Evolutionary conservation across 2,797 vertebrate species (phyloP).

Genomic region (Cyclopterus lumpus): DNA sequence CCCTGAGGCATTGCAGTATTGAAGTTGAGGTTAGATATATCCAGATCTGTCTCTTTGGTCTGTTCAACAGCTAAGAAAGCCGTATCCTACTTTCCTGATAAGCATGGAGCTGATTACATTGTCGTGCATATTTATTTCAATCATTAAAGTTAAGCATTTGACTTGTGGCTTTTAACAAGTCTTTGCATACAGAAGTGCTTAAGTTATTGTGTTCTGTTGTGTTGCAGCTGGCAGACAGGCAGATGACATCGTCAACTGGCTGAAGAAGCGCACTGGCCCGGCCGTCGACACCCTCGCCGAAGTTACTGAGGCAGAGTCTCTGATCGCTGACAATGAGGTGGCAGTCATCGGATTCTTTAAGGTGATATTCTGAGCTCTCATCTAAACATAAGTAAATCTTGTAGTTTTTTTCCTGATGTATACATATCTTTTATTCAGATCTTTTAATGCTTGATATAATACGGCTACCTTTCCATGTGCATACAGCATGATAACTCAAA

Average conservation of each 20-base stretch:
- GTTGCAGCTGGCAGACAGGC: constrained; percentile 93
- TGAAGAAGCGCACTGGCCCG: constrained; percentile 96
- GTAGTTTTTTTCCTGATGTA: background rate
- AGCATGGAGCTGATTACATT: background rate
- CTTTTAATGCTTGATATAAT: background rate
- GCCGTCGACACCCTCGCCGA: constrained; percentile 85
- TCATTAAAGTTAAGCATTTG: background rate
- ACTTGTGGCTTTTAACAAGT: background rate
- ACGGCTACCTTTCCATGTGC: background rate
- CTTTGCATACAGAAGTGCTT: background rate
- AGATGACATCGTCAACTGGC: constrained; percentile 93
- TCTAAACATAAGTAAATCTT: background rate
- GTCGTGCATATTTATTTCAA: background rate
- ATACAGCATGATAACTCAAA: background rate
- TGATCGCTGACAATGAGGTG: constrained; percentile 93
- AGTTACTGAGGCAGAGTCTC: constrained; percentile 80
- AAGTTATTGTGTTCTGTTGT: constrained; percentile 17
- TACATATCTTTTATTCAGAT: background rate
- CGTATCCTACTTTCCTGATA: background rate
- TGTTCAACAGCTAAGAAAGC: background rate
- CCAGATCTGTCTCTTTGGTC: background rate
- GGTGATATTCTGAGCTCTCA: constrained; percentile 77
- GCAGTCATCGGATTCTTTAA: constrained; percentile 96
- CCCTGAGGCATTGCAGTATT: background rate
- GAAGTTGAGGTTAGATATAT: constrained; percentile 3